Conservation (phyloP, 2,797 vertebrate species). For the Sciaenops ocellatus region DNA sequence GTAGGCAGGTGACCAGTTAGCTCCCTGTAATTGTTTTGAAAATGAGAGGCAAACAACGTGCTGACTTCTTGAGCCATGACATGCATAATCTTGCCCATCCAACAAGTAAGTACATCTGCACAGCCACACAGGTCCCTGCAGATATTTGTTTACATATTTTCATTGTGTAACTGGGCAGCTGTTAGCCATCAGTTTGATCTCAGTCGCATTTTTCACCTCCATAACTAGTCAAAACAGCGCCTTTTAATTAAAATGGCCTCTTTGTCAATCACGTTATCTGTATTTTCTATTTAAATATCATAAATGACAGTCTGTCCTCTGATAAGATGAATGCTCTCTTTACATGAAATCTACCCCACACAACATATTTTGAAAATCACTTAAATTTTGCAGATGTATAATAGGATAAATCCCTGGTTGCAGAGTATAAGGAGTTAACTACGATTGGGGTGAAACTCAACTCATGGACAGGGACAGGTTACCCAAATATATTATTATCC, state of each 20-base stretch:
- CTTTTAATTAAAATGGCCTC: slow-evolving; percentile 17
- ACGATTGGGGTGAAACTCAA: not conserved
- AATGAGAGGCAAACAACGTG: not conserved
- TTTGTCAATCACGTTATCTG: not conserved
- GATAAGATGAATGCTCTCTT: not conserved
- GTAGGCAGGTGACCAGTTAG: not conserved
- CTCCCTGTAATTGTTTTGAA: not conserved
- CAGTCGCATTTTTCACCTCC: not conserved
- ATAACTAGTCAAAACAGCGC: not conserved
- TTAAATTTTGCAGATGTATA: not conserved
- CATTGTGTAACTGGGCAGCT: not conserved
- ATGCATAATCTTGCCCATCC: not conserved
- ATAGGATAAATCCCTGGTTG: not conserved
- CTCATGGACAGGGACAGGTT: not conserved
- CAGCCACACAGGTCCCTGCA: not conserved
- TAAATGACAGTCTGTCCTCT: not conserved
- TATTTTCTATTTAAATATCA: not conserved
- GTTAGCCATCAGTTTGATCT: not conserved
- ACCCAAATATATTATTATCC: not conserved
- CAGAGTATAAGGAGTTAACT: not conserved
- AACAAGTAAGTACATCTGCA: not conserved
- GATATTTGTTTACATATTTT: not conserved
- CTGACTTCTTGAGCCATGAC: not conserved
- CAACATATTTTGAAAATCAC: not conserved
- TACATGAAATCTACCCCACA: too few species aligned